phyloP scores from a whole-genome alignment of 2,797 vertebrate species.

The Enteromius paludinosus region DNA sequence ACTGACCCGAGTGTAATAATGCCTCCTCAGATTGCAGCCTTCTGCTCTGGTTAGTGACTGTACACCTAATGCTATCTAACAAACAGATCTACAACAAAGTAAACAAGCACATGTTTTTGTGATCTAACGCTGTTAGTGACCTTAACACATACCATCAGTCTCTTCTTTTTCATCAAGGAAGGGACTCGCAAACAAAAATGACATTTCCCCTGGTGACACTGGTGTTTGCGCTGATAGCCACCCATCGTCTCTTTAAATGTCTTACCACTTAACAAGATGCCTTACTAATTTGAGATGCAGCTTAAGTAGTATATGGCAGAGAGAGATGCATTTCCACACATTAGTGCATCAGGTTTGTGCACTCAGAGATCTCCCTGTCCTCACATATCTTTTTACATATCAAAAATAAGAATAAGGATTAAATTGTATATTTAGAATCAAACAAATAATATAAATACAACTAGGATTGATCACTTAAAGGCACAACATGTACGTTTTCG shows the following conservation, averaged over 20 bases:
- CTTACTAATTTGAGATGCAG: neutral
- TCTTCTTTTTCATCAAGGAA: neutral
- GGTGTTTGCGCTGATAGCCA: neutral
- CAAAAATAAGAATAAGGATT: neutral
- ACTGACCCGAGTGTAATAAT: neutral
- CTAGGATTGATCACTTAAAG: neutral
- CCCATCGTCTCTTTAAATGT: constrained; percentile 19
- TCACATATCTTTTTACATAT: neutral
- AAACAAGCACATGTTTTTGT: constrained; percentile 6
- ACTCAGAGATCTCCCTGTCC: constrained; percentile 16
- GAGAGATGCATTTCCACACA: constrained; percentile 21
- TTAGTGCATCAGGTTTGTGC: neutral
- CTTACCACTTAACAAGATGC: constrained; percentile 20
- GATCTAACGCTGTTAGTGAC: neutral
- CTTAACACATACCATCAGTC: neutral
- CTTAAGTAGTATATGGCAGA: neutral
- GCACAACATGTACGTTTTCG: too few species aligned
- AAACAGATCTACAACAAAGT: neutral
- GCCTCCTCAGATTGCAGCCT: constrained; percentile 1
- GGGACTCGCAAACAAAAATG: neutral
- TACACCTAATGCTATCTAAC: neutral
- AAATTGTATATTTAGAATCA: neutral
- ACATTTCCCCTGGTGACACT: constrained; percentile 13
- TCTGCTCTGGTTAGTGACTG: neutral
- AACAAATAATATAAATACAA: neutral